phyloP scores from a whole-genome alignment of 2,797 vertebrate genomes.

The Rhabdophis nuchalis region DNA sequence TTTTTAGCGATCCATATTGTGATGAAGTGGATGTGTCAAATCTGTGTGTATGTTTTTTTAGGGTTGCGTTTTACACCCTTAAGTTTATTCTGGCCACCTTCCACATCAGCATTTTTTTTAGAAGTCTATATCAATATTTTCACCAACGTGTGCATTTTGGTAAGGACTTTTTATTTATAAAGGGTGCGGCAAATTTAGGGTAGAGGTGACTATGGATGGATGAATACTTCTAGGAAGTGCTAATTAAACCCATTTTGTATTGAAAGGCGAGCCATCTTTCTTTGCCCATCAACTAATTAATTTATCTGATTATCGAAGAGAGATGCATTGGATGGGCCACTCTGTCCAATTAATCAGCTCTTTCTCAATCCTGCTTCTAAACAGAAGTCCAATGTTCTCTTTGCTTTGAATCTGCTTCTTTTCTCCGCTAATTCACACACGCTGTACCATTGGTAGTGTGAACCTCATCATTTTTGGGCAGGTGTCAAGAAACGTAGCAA shows the following conservation, averaged over 20 bases:
- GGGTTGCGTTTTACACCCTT: not conserved
- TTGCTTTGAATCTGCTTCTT: not conserved
- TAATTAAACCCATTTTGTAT: not conserved
- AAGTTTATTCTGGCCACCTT: not conserved
- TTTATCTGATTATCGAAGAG: not conserved
- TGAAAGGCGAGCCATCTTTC: not conserved
- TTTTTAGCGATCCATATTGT: not conserved
- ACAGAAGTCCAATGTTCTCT: not conserved
- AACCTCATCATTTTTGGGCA: not conserved
- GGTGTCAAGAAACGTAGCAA: not conserved
- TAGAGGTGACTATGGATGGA: not conserved
- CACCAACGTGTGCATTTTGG: not conserved
- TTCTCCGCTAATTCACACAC: not conserved
- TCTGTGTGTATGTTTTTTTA: not conserved
- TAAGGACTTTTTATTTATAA: not conserved
- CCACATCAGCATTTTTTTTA: not conserved
- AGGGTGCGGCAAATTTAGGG: not conserved
- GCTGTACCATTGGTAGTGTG: not conserved
- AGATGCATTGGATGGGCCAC: not conserved
- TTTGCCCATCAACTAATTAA: not conserved
- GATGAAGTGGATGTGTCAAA: not conserved
- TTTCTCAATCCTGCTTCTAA: not conserved
- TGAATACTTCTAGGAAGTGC: not conserved
- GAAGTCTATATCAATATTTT: not conserved
- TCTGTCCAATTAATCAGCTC: not conserved